phyloP scores from a whole-genome alignment of 2,113 vertebrate genomes.

The Saimiri boliviensis region DNA sequence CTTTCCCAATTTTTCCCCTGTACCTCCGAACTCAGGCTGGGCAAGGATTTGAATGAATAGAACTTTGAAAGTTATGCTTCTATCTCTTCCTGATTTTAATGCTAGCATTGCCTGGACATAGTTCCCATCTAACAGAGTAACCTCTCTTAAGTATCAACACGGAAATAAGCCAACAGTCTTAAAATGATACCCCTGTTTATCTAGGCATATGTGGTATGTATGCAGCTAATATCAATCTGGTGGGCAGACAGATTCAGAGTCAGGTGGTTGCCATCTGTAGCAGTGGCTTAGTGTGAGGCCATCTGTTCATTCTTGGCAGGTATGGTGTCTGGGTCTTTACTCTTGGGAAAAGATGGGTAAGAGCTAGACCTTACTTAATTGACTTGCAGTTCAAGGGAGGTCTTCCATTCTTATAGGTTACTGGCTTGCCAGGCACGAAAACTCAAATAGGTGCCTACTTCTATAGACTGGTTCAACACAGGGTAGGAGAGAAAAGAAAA shows the following conservation, averaged over 20 bases:
- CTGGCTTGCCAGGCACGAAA: neutral
- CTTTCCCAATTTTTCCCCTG: neutral
- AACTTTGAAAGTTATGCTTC: neutral
- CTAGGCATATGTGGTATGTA: neutral
- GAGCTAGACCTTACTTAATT: slow-evolving; percentile 42
- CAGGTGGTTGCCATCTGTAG: slow-evolving; percentile 14
- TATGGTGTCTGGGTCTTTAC: neutral
- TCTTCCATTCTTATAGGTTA: neutral
- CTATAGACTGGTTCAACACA: neutral
- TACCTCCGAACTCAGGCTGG: neutral
- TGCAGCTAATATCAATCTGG: neutral
- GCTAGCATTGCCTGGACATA: neutral
- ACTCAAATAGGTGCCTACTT: neutral
- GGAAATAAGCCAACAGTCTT: slow-evolving; percentile 32
- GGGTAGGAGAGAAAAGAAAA: neutral
- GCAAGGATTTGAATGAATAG: slow-evolving; percentile 20
- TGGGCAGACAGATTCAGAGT: slow-evolving; percentile 33
- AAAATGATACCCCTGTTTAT: slow-evolving; percentile 45
- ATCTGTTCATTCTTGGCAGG: slow-evolving; percentile 45
- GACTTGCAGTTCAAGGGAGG: neutral
- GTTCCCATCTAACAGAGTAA: neutral
- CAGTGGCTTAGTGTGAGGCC: neutral
- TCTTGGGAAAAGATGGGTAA: slow-evolving; percentile 7
- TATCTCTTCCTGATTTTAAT: neutral
- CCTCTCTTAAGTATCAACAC: neutral